Base-by-base conservation (phyloP, 2,797 vertebrate species). In the Alauda arvensis region DNA sequence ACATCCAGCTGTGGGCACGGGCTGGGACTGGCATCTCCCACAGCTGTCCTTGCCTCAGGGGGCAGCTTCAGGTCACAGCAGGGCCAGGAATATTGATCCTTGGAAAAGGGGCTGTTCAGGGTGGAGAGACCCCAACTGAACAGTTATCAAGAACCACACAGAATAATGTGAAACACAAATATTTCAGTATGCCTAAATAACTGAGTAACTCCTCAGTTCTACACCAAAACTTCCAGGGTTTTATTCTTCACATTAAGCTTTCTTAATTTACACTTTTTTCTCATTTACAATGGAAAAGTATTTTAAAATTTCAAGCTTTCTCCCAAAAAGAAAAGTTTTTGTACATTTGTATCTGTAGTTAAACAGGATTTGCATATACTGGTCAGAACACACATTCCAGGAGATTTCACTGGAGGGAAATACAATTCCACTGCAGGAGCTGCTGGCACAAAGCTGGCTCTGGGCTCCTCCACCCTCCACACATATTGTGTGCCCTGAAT, bases 1-100 rank as follows among this genome's bases (percentile, higher is more conserved):
- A 3, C 56, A 12, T 6, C 25, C 5, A 2, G 3, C 57, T 8
- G 20, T 2, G 3, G 61, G 34, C 56, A 48, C 0, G 0, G 4
- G 46, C 51, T 23, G 65, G 33, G 49, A 19, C 40, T 21, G 12
- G 12, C 2, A 6, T 4, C 57, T 43, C 62, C n/a, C 11, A 4
- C 42, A 34, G 45, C 77, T 53, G 33, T 43, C 83, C 89, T 57
- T 2, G 3, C 53, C 70, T 1, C 1, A 3, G 34, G 45, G 74
- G 48, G 18, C 61, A 78, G 46, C 65, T 31, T 24, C 4, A 3
- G 25, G 18, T 46, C 51, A 49, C 24, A 61, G 48, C 43, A 55
- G 52, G 11, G 14, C 23, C 53, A 71, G 43, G 72, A 70, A 61
- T 29, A 37, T n/a, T 91, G 51, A 8, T 77, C 43, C 67, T 43